Evolutionary conservation across 2,888 invertebrate species (phyloP), one percentile per base, ranked within the genome.

Genomic region (Dryocosmus kuriphilus): DNA sequence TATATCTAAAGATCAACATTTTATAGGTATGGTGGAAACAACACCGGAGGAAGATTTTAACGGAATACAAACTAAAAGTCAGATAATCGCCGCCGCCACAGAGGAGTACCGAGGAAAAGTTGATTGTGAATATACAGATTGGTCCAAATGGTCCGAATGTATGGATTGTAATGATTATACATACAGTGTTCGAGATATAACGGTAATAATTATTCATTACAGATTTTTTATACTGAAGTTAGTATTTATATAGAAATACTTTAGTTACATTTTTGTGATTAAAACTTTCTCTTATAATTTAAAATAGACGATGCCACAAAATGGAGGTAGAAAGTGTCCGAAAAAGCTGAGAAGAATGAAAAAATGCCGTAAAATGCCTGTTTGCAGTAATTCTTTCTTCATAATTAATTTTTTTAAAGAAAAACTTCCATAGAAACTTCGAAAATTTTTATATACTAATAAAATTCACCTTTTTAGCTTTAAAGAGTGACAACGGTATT

Each of bases 111-210:
- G 83, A 19, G 77, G 86, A 8, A 91, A 90, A 74, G 88, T 93
- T 3, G 95, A 95, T 89, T 97, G 97, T 86, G 93, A 94, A 85
- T 92, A 96, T 86, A 94, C 96, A 1, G 93, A 94, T 73, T 98
- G 98, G 98, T 94, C 96, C 73, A 94, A 94, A 77, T 98, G 98
- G 98, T 94, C 95, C 14, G 92, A 93, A 4, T 98, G 98, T 91
- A 96, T 96, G 32, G 96, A 96, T 35, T 94, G 94, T 90, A 94
- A 94, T 81, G 94, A 94, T 46, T 94, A 93, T 84, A 92, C 92
- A 27, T 93, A 93, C 82, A 93, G 83, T 78, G 85, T 78, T 19
- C 89, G 91, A 55, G 77, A 86, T 65, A 89, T 91, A 81, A 67
- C 86, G 86, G 91, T 92, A 86, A 80, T 71, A 78, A 71, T 79